Conservation (phyloP, 2,888 invertebrate genomes). For the Tipula confusa region DNA sequence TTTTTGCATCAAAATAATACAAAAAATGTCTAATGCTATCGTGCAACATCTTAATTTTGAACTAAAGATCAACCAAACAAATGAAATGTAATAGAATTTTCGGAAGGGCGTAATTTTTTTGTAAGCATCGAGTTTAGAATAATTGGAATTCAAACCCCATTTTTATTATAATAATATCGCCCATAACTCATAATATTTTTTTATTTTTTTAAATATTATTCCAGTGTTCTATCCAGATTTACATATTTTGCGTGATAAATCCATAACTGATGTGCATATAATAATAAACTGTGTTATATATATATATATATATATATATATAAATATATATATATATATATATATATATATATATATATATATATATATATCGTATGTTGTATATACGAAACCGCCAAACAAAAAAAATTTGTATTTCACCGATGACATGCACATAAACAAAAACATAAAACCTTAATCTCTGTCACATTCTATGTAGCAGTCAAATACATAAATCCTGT, state of each 20-base stretch:
- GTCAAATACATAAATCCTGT: neutral
- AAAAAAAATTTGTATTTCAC: neutral
- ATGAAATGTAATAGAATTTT: too few relatives aligned
- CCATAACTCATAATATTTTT: neutral
- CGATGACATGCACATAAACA: neutral
- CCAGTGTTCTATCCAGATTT: neutral
- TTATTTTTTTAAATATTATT: neutral
- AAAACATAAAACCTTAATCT: neutral
- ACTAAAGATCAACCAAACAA: too few relatives aligned
- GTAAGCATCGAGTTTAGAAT: too few relatives aligned
- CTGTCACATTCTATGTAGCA: neutral
- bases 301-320: too few relatives aligned
- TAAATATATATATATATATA: too few relatives aligned
- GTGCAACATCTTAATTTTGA: too few relatives aligned
- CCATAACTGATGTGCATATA: neutral
- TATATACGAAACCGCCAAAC: neutral
- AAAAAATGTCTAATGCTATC: too few relatives aligned
- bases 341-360: too few relatives aligned
- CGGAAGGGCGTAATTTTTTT: too few relatives aligned
- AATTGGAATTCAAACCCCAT: too few relatives aligned
- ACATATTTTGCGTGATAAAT: neutral
- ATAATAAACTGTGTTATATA: neutral
- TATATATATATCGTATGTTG: neutral
- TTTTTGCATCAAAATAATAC: too few relatives aligned
- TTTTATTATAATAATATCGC: neutral